phyloP scores from a whole-genome alignment of 2,113 vertebrate genomes.

The Sciurus niger region DNA sequence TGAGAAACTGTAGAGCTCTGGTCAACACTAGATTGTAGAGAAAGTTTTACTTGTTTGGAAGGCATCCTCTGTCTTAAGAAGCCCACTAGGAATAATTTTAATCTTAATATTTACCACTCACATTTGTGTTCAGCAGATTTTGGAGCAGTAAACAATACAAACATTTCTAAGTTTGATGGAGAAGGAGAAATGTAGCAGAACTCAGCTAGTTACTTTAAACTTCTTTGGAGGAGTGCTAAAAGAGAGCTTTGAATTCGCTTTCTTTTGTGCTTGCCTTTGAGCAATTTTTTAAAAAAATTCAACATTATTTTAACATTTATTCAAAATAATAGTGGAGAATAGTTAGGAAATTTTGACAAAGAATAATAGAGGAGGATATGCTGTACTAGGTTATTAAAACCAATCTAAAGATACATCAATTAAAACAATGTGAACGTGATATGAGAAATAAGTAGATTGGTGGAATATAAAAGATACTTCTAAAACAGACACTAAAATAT shows the following conservation, averaged over 20 bases:
- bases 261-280: conserved; percentile 44
- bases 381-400: neutral
- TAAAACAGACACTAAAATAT: neutral
- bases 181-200: too few relatives aligned
- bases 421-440: neutral
- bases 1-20: neutral
- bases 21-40: neutral
- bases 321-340: neutral
- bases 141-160: neutral
- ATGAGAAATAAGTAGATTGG: neutral
- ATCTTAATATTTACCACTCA: neutral
- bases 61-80: neutral
- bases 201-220: neutral
- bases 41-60: neutral
- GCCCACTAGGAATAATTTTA: neutral
- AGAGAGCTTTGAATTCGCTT: conserved; percentile 15
- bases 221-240: neutral
- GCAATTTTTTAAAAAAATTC: neutral
- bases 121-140: conserved; percentile 26
- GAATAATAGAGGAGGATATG: neutral
- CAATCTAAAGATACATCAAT: neutral
- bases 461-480: neutral
- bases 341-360: neutral
- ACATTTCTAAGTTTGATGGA: neutral
- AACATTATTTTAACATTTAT: neutral